Conservation (phyloP, 2,797 vertebrate species). For the Aulostomus chinensis region DNA sequence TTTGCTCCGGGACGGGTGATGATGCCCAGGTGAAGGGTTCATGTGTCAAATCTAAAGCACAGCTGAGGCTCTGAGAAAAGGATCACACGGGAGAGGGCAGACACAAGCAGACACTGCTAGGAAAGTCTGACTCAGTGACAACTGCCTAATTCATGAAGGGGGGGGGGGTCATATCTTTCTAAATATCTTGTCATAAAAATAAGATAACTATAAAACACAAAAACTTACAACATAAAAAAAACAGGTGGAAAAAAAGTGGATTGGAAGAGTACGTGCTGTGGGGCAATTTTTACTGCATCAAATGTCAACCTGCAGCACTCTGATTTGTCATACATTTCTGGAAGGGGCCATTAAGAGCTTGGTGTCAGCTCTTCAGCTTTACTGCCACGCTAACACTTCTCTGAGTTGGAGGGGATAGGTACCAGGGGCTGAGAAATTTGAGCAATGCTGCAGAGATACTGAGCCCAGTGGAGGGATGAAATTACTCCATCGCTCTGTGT, state of each 20-base stretch:
- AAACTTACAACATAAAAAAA: too few relatives aligned
- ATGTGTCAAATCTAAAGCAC: constrained; percentile 29
- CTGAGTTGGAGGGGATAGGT: constrained; percentile 29
- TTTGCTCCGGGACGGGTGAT: constrained; percentile 42
- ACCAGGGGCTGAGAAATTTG: constrained; percentile 15
- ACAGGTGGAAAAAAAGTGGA: background rate
- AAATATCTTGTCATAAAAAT: too few relatives aligned
- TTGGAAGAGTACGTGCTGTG: constrained; percentile 1
- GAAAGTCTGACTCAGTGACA: constrained; percentile 10
- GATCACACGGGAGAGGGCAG: constrained; percentile 2
- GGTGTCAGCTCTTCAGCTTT: constrained; percentile 54
- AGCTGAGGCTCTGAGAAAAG: constrained; percentile 17
- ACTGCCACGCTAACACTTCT: constrained; percentile 47
- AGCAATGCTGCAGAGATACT: constrained; percentile 40
- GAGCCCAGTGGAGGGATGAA: constrained; percentile 28
- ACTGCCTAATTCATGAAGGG: constrained; percentile 24
- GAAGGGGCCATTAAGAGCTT: constrained; percentile 40
- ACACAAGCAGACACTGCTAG: background rate
- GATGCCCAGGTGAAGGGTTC: constrained; percentile 39
- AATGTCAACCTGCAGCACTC: constrained; percentile 41
- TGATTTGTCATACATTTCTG: constrained; percentile 43
- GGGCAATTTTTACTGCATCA: constrained; percentile 34
- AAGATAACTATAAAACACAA: too few relatives aligned
- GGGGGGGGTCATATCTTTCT: too few relatives aligned
- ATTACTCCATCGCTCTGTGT: constrained; percentile 14